A percentile compares a stretch with the other conserved stretches of the same genome.
Conservation (phyloP, 2,113 vertebrate genomes). For the Syngnathus scovelli region DNA sequence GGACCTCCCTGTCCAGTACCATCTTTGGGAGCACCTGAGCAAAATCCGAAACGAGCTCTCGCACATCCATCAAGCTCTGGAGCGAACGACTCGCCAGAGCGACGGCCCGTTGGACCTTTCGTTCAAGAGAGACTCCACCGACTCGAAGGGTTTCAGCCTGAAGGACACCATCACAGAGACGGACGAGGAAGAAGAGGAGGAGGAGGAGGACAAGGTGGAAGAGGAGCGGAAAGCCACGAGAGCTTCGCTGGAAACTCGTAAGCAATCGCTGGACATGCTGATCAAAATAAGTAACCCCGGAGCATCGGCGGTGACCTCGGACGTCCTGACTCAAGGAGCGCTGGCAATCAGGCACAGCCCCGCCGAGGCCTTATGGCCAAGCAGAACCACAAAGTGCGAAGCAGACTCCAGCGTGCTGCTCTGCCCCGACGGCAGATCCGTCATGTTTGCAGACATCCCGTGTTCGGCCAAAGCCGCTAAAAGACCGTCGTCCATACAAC, state of each 20-base stretch:
- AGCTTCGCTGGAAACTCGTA: conserved; percentile 67
- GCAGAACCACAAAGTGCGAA: conserved; percentile 90
- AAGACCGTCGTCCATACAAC: conserved; percentile 56
- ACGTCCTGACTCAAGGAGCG: conserved; percentile 62
- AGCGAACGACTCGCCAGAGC: conserved; percentile 67
- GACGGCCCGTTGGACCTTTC: conserved; percentile 91
- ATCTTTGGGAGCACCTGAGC: conserved; percentile 85
- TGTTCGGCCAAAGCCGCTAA: conserved; percentile 51
- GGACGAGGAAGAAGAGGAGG: conserved; percentile 55
- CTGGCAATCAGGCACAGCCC: conserved; percentile 55
- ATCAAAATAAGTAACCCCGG: conserved; percentile 74
- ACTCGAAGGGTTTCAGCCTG: conserved; percentile 31
- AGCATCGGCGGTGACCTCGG: conserved; percentile 58
- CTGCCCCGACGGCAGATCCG: conserved; percentile 72
- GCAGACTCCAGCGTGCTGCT: conserved; percentile 91
- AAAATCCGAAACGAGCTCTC: conserved; percentile 89
- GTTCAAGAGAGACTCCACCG: conserved; percentile 68
- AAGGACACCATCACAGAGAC: conserved; percentile 51
- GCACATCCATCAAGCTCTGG: conserved; percentile 85
- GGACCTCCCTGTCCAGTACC: conserved; percentile 75
- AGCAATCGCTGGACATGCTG: conserved; percentile 78
- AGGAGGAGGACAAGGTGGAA: conserved; percentile 50
- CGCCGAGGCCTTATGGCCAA: conserved; percentile 74
- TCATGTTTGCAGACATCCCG: conserved; percentile 54
- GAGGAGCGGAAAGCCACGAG: conserved; percentile 46